Percentiles rank a stretch among this genome's conserved stretches.
Conservation (phyloP, 1,140 invertebrate genomes). For the Campoletis sonorensis region DNA sequence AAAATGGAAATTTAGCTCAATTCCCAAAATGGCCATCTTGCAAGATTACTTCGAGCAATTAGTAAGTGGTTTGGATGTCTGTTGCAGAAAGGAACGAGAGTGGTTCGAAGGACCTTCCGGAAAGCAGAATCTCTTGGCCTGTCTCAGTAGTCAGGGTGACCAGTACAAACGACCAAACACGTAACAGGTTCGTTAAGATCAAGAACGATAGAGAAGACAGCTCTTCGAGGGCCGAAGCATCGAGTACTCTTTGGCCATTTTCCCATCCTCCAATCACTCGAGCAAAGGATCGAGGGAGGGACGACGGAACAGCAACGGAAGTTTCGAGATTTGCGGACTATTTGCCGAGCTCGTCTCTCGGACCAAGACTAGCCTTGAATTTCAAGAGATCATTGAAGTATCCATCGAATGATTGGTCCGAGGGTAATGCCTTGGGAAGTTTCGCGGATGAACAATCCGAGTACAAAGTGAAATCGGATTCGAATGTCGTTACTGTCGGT, state of each 20-base stretch:
- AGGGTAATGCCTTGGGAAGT: background rate
- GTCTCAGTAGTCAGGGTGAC: background rate
- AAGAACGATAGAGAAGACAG: conserved; percentile 1
- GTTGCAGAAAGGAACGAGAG: conserved; percentile 30
- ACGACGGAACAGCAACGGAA: background rate
- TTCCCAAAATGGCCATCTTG: too few relatives aligned
- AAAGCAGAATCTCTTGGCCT: conserved; percentile 19
- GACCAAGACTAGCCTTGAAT: background rate
- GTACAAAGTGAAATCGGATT: background rate
- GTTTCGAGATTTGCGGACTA: background rate
- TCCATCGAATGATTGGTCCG: background rate
- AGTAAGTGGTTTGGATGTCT: background rate
- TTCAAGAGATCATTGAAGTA: background rate
- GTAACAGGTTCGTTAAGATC: conserved; percentile 32
- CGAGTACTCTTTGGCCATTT: background rate
- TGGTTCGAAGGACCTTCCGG: background rate
- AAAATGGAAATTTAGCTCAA: too few relatives aligned
- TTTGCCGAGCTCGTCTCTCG: background rate
- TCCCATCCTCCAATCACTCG: background rate
- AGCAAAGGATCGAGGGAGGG: background rate
- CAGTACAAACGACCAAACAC: background rate
- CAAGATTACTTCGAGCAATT: too few relatives aligned
- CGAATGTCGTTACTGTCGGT: background rate
- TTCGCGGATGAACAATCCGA: background rate
- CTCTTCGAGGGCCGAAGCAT: conserved; percentile 1